Percentiles rank a stretch among this genome's conserved stretches.
These are phyloP conservation scores for Notothenia rossii DNA, from an alignment of 2,113 vertebrate genomes.

Conservation along the genomic window DNA sequence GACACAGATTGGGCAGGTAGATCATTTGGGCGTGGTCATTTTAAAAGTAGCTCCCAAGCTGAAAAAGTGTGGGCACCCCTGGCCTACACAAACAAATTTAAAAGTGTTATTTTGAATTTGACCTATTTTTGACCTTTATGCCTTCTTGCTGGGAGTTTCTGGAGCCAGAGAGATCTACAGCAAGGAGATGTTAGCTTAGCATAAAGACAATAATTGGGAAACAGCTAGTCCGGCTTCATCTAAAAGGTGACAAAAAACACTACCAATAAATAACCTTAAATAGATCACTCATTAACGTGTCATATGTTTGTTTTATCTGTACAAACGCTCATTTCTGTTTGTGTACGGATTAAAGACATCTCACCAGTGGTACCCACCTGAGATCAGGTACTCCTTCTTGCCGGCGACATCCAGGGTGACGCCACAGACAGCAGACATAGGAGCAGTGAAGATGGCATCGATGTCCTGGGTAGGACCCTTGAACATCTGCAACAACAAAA, in stretches of 20 bases:
- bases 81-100: too few relatives aligned
- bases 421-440: conserved; percentile 94
- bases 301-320: background rate
- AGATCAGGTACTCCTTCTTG: conserved; percentile 97
- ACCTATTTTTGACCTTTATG: background rate
- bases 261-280: background rate
- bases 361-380: conserved; percentile 83
- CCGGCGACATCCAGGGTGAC: conserved; percentile 92
- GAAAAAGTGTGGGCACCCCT: too few relatives aligned
- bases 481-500: conserved; percentile 89
- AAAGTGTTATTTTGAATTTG: too few relatives aligned
- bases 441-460: conserved; percentile 93
- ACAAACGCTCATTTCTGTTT: background rate
- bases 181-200: background rate
- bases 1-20: too few relatives aligned
- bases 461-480: conserved; percentile 95
- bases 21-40: too few relatives aligned
- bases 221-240: background rate
- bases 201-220: background rate
- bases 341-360: background rate
- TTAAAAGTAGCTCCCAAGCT: too few relatives aligned
- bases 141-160: background rate
- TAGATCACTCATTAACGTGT: background rate
- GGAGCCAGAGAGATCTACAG: background rate
- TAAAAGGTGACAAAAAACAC: background rate